Percentiles rank a stretch among this genome's conserved stretches.
phyloP scores from a whole-genome alignment of 2,113 vertebrate species.

The Corythoichthys intestinalis region DNA sequence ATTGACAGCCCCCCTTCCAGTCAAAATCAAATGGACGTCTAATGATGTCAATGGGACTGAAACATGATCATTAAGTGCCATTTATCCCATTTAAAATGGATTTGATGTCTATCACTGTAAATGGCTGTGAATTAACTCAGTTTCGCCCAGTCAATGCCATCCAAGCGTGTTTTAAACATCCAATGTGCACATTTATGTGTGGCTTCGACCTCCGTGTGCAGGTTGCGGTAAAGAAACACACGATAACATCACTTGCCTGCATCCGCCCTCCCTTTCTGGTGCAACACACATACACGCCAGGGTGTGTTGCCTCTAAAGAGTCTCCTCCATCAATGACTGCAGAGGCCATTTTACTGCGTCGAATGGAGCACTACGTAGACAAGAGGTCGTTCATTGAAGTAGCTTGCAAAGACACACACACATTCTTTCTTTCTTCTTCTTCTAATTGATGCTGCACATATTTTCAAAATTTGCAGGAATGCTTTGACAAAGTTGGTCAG shows the following conservation, averaged over 20 bases:
- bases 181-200: not conserved
- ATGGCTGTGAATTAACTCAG: no score
- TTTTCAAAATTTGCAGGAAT: not conserved
- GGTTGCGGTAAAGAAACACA: constrained; percentile 54
- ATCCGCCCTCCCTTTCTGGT: not conserved
- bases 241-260: constrained; percentile 48
- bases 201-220: constrained; percentile 51
- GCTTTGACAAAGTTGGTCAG: no score
- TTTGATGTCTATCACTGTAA: no score
- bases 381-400: not conserved
- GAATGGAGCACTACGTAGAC: constrained; percentile 35
- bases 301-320: constrained; percentile 59
- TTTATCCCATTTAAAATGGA: no score
- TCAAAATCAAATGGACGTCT: no score
- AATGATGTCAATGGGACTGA: no score
- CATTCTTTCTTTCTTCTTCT: not conserved
- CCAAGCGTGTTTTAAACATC: constrained; percentile 1
- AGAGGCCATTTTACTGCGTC: constrained; percentile 59
- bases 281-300: constrained; percentile 16
- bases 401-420: constrained; percentile 8
- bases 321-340: constrained; percentile 67
- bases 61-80: no score
- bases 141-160: not conserved
- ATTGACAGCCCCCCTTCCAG: no score
- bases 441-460: no score